phyloP scores from a whole-genome alignment of 1,140 invertebrate species.

The Euwallacea similis region DNA sequence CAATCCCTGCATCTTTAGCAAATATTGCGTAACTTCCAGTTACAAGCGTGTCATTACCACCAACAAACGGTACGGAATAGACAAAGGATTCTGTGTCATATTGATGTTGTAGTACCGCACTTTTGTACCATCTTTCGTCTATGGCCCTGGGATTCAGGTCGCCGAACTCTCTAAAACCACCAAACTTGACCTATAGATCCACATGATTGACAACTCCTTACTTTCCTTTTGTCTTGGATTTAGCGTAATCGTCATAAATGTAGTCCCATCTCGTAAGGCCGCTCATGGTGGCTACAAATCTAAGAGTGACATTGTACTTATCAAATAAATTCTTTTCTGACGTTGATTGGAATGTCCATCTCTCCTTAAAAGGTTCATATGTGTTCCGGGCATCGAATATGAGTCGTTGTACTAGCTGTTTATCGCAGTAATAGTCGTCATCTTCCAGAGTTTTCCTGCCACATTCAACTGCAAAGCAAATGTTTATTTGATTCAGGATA shows the following conservation, averaged over 20 bases:
- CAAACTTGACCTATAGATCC: background rate
- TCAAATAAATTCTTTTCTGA: slow-evolving; percentile 57
- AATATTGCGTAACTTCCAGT: slow-evolving; percentile 86
- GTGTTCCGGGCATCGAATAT: slow-evolving; percentile 87
- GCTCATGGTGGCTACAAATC: slow-evolving; percentile 86
- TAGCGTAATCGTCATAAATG: slow-evolving; percentile 44
- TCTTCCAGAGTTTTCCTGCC: slow-evolving; percentile 63
- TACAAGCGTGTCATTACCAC: slow-evolving; percentile 62
- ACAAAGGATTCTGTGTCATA: slow-evolving; percentile 74
- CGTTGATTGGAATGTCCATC: slow-evolving; percentile 60
- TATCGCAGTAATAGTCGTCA: slow-evolving; percentile 81
- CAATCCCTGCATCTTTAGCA: slow-evolving; percentile 71
- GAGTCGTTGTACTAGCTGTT: slow-evolving; percentile 79
- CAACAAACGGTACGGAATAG: slow-evolving; percentile 75
- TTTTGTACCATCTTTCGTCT: slow-evolving; percentile 91
- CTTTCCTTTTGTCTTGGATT: slow-evolving; percentile 27
- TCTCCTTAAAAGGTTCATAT: slow-evolving; percentile 65
- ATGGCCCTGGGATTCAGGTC: slow-evolving; percentile 77
- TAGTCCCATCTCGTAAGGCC: slow-evolving; percentile 85
- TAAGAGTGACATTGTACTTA: slow-evolving; percentile 68
- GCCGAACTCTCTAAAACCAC: slow-evolving; percentile 69
- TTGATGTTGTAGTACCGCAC: slow-evolving; percentile 83
- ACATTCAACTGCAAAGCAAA: slow-evolving; percentile 53
- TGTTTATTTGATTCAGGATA: slow-evolving; percentile 48
- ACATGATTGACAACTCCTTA: background rate